Base-by-base conservation (phyloP, 35 echinoderm and acorn worm genomes). In the Ophioderma brevispina region DNA sequence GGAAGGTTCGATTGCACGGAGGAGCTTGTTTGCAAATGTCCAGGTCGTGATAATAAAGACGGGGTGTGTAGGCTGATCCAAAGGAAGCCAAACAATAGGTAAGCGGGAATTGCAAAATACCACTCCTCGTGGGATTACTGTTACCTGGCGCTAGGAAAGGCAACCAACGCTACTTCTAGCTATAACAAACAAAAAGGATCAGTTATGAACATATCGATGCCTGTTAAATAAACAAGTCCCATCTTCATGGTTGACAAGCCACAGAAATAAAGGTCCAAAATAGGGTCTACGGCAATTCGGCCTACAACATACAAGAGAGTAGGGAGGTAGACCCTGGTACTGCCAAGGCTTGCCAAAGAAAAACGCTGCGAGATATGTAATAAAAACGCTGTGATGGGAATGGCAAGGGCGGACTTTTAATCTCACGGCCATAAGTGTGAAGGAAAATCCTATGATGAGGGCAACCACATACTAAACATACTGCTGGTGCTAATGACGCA, bases 51-150 rank as follows among this genome's bases (percentile, higher is more conserved):
- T 78, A 21, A 93, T 40, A 34, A 95, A 90, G 0, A 95, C 86
- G 19, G n/a, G n/a, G 91, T 64, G 46, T 99, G 97, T 33, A 99
- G 84, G 70, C 97, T 88, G 0, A 95, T 78, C 97, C 97, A 99
- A 13, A 99, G 46, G 80, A 99, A 82, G 19, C 97, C 97, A 85
- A 95, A 99, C 25, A 99, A 31, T 55, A 81, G 49, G 55, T 87
- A 99, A 0, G 94, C 91, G 1, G 97, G 97, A 36, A 99, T 91
- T 1, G 97, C 94, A 82, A 95, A 95, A 82, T 99, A 99, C 97
- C 97, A 99, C 81, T 99, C 97, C 64, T 95, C 91, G 49, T 99
- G 94, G 36, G n/a, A 52, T 84, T 31, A 99, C 52, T 2, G 94
- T 92, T 25, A 91, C 90, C 37, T 91, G 76, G 17, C 93, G 97